These are phyloP conservation scores for Volucella bombylans DNA, from an alignment of 2,888 invertebrate genomes.

Conservation along the genomic window DNA sequence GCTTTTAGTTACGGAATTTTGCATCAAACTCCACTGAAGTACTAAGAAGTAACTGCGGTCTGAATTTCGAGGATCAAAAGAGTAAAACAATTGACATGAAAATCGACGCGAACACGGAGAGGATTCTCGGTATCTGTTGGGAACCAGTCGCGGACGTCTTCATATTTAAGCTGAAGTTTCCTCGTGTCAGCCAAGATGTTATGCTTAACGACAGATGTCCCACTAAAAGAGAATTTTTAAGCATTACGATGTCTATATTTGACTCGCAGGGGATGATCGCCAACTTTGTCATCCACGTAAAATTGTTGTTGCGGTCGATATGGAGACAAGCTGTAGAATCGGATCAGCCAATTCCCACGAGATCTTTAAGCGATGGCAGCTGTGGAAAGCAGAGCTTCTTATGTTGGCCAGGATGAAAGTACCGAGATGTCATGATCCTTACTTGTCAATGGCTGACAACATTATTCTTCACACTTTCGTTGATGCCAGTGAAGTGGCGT, in stretches of 20 bases:
- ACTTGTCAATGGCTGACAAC: background rate
- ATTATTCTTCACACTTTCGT: background rate
- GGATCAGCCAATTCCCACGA: slow-evolving; percentile 29
- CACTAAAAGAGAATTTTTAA: slow-evolving; percentile 32
- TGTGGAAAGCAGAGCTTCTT: slow-evolving; percentile 14
- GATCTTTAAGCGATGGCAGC: slow-evolving; percentile 4
- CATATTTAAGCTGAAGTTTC: slow-evolving; percentile 15
- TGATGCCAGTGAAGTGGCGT: background rate
- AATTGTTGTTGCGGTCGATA: slow-evolving; percentile 11
- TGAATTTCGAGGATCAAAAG: too few relatives aligned
- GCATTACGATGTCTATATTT: slow-evolving; percentile 32
- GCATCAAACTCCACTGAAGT: too few relatives aligned
- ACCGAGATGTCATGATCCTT: background rate
- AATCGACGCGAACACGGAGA: slow-evolving; percentile 23
- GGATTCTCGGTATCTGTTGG: slow-evolving; percentile 70
- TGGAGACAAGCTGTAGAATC: slow-evolving; percentile 2
- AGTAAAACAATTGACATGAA: slow-evolving; percentile 10
- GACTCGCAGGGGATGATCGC: slow-evolving; percentile 40
- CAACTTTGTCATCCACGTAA: slow-evolving; percentile 24
- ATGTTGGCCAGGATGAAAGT: background rate
- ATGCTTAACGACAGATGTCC: background rate
- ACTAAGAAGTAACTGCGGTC: too few relatives aligned
- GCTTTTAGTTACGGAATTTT: too few relatives aligned
- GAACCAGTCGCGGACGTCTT: slow-evolving; percentile 54
- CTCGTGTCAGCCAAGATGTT: background rate